phyloP scores from a whole-genome alignment of 2,888 invertebrate species.

The Ryuthela nishihirai region DNA sequence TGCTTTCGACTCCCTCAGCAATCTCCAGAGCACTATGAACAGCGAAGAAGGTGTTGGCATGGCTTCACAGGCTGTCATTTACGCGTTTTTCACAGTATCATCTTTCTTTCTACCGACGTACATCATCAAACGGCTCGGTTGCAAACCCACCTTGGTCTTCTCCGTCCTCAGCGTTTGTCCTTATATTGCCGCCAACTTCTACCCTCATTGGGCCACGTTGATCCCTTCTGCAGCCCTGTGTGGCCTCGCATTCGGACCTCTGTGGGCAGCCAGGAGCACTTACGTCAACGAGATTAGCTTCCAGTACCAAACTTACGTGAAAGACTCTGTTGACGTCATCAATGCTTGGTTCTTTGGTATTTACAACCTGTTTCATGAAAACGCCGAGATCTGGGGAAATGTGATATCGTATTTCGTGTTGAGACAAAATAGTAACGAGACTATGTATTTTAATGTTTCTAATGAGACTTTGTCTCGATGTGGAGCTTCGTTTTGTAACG shows the following conservation, averaged over 20 bases:
- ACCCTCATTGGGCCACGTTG: conserved; percentile 29
- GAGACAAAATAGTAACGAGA: not conserved
- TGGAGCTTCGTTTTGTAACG: conserved; percentile 32
- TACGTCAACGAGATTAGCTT: conserved; percentile 35
- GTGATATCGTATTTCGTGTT: conserved; percentile 27
- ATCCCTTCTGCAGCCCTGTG: conserved; percentile 32
- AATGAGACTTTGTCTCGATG: conserved; percentile 14
- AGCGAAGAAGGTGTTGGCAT: conserved; percentile 85
- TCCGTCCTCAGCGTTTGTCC: conserved; percentile 32
- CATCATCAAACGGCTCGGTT: conserved; percentile 36
- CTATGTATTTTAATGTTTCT: not conserved
- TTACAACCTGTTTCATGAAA: conserved; percentile 63
- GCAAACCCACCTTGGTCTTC: conserved; percentile 32
- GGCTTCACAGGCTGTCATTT: conserved; percentile 82
- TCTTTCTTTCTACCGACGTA: conserved; percentile 85
- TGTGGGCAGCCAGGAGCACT: conserved; percentile 39
- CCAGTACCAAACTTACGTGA: conserved; percentile 14
- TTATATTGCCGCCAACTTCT: conserved; percentile 35
- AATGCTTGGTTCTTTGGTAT: conserved; percentile 39
- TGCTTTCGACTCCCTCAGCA: conserved; percentile 91
- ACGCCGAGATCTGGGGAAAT: conserved; percentile 64
- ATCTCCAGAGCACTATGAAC: conserved; percentile 86
- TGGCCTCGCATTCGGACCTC: conserved; percentile 34
- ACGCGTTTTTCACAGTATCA: conserved; percentile 74
- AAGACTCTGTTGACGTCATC: conserved; percentile 17